A percentile compares a stretch with the other conserved stretches of the same genome.
phyloP scores from a whole-genome alignment of 2,797 vertebrate genomes.

The Notoglanidium macrostoma region DNA sequence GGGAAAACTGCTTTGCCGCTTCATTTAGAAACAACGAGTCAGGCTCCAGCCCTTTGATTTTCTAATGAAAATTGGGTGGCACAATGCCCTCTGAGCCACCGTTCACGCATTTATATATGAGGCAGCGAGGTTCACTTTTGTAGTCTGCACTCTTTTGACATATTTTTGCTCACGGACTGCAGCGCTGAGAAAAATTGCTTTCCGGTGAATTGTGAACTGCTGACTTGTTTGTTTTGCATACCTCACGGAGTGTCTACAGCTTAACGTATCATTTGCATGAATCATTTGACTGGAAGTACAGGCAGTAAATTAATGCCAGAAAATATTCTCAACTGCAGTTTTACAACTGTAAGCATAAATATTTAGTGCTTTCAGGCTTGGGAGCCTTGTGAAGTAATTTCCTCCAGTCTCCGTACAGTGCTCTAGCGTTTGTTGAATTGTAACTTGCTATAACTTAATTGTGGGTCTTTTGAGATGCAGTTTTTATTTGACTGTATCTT shows the following conservation, averaged over 20 bases:
- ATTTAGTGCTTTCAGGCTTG: conserved; percentile 43
- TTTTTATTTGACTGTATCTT: conserved; percentile 26
- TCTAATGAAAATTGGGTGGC: conserved; percentile 39
- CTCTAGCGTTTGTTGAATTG: conserved; percentile 36
- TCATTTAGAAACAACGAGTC: conserved; percentile 35
- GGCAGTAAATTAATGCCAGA: conserved; percentile 52
- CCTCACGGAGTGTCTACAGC: conserved; percentile 47
- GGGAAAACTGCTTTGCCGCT: conserved; percentile 24
- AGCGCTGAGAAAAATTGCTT: conserved; percentile 36
- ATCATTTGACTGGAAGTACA: conserved; percentile 56
- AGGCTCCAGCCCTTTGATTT: conserved; percentile 39
- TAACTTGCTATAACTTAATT: conserved; percentile 37
- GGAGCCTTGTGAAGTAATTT: background rate
- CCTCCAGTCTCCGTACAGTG: background rate
- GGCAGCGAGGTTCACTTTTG: conserved; percentile 2
- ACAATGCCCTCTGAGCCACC: conserved; percentile 16
- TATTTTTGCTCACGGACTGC: conserved; percentile 30
- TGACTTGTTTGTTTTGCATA: conserved; percentile 56
- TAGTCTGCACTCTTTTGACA: conserved; percentile 36
- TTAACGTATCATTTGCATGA: conserved; percentile 57
- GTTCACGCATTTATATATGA: conserved; percentile 22
- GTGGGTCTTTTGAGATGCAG: conserved; percentile 27
- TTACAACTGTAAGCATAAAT: conserved; percentile 58
- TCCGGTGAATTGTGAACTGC: conserved; percentile 48
- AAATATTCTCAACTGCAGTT: conserved; percentile 43